Conservation (phyloP, 1,140 invertebrate genomes). For the Calosoma granatense region DNA sequence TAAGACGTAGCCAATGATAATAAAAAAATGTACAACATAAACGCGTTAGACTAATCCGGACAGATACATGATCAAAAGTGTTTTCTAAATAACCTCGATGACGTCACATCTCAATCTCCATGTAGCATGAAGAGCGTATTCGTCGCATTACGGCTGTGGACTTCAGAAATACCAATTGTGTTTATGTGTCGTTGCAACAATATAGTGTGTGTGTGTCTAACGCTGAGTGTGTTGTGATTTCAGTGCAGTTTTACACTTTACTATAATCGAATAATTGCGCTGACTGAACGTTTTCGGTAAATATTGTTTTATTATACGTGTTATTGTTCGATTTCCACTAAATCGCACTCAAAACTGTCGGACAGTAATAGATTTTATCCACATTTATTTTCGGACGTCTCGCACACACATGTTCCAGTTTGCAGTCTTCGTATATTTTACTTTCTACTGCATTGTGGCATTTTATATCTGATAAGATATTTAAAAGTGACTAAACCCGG, state of each 20-base stretch:
- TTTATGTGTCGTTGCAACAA: not conserved
- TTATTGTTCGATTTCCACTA: not conserved
- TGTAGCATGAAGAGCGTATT: not conserved
- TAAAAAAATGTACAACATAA: too few species aligned
- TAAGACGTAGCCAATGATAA: too few species aligned
- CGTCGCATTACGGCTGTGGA: not conserved
- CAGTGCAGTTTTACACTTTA: not conserved
- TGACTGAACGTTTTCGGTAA: not conserved
- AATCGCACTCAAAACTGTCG: too few species aligned
- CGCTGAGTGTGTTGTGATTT: not conserved
- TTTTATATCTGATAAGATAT: too few species aligned
- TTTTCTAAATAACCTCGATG: not conserved
- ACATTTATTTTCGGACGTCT: not conserved
- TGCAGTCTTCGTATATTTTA: too few species aligned
- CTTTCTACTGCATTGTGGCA: too few species aligned
- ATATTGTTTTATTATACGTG: constrained; percentile 4
- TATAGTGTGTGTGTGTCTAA: too few species aligned
- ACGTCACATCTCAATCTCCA: constrained; percentile 3
- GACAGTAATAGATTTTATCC: not conserved
- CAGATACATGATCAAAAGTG: too few species aligned
- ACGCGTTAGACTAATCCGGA: too few species aligned
- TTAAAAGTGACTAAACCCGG: too few species aligned
- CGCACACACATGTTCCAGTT: too few species aligned
- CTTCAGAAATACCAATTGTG: too few species aligned
- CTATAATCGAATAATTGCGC: not conserved